Conservation (phyloP, 2,113 vertebrate species). For the Pterocles orientalis region DNA sequence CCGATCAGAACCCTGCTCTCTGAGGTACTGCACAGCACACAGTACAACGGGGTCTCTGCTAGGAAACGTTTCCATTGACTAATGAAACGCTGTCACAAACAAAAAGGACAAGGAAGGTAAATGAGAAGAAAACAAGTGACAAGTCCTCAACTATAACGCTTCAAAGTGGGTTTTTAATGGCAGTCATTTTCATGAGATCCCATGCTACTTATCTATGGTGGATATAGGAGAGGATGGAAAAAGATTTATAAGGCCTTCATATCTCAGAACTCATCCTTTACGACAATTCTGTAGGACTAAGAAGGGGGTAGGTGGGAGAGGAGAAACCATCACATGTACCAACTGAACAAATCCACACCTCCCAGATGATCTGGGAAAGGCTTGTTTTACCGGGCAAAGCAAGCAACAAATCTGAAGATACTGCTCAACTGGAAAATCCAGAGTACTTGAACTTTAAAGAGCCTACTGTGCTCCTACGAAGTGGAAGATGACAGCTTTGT, state of each 20-base stretch:
- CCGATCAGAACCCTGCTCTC: neutral
- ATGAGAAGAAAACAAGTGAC: neutral
- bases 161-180: neutral
- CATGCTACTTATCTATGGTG: neutral
- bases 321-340: neutral
- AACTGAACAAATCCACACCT: neutral
- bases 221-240: neutral
- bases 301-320: neutral
- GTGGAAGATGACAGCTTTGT: neutral
- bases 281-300: neutral
- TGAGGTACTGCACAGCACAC: neutral
- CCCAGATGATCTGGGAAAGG: neutral
- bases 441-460: neutral
- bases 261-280: neutral
- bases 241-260: neutral
- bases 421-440: neutral
- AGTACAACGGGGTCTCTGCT: accelerated
- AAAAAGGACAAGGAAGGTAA: neutral
- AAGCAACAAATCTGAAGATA: neutral
- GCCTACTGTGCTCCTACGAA: neutral
- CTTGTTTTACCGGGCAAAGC: neutral
- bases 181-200: neutral
- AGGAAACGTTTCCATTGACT: accelerated
- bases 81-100: neutral
- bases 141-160: neutral